Evolutionary conservation across 2,113 vertebrate genomes (phyloP).

Genomic region (human (Homo sapiens)): GRCh38 chr12:115220001-115220500

Average conservation of each 20-base stretch:
- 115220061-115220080: not conserved
- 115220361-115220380: not conserved
- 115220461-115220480: not conserved
- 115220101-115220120: not conserved
- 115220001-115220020: too few relatives aligned
- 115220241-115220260: not conserved
- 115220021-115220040: not conserved
- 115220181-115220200: not conserved
- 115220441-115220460: not conserved
- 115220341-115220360: not conserved
- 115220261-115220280: not conserved
- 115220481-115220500: not conserved
- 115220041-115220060: too few relatives aligned
- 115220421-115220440: not conserved
- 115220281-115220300: not conserved
- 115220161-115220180: not conserved
- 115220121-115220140: not conserved
- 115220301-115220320: not conserved
- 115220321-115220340: fast-evolving
- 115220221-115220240: not conserved
- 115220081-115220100: not conserved
- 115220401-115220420: not conserved
- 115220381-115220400: not conserved
- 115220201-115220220: fast-evolving
- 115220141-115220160: not conserved